Base-by-base conservation (phyloP, 2,888 invertebrate genomes). In the Drosophila picticornis region DNA sequence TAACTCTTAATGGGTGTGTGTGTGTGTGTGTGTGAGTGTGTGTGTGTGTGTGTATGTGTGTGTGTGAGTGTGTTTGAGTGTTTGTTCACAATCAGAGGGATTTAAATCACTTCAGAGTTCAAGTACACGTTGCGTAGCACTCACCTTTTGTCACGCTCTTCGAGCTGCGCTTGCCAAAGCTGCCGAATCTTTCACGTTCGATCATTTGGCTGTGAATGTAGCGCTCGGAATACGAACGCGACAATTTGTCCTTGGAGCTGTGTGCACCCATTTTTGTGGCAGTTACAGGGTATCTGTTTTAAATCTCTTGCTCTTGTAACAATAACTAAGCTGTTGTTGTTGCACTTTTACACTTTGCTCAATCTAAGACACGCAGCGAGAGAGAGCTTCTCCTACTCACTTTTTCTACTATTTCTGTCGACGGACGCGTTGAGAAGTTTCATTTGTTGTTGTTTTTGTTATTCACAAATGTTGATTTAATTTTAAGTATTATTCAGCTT, bases 241-340 rank as follows among this genome's bases (percentile, higher is more conserved):
- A 94, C 78, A 96, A 94, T 93, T 96, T 96, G 93, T 96, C 96
- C 94, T 96, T 96, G 72, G 96, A 96, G 90, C 96, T 96, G 94
- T 96, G 96, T 81, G 96, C 96, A 88, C 96, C 96, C 96, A 96
- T 96, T 84, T 77, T 77, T 80, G 70, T 31, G 19, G 22, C 19
- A 29, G 19, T 51, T 31, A 59, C 36, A 57, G 19, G 22, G 53
- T 40, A 43, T 48, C 34, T 22, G 4, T 58, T 48, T 27, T 16
- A 36, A 16, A 38, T 22, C 48, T 27, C 31, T 34, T 32, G 22
- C 0, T 4, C n/a, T 22, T 46, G 4, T 16, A 55, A 0, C 11
- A 25, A 25, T 19, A 29, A 19, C 13, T 29, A 56, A 38, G 53
- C 22, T 25, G 48, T 71, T 55, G 46, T 34, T 51, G 63, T 88